phyloP scores from a whole-genome alignment of 1,140 invertebrate species.

The Drosophila rufa region DNA sequence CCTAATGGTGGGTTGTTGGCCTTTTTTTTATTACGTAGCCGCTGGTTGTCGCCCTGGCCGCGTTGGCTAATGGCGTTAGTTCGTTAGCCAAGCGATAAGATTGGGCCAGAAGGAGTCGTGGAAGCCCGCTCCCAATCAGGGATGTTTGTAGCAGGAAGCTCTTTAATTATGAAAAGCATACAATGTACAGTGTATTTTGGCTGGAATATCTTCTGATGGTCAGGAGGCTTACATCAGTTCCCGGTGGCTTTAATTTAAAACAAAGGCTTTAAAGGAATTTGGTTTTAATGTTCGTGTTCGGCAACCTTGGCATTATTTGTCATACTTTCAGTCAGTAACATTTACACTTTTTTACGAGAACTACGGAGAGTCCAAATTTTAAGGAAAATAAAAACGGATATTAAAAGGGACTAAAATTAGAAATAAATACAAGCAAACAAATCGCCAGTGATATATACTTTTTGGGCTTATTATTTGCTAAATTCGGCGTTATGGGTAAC shows the following conservation, averaged over 20 bases:
- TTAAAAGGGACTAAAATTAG: too few species aligned
- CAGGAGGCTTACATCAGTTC: background rate
- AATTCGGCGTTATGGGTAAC: slow-evolving; percentile 2
- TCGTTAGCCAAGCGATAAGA: slow-evolving; percentile 80
- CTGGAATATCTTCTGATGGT: background rate
- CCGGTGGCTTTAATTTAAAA: too few species aligned
- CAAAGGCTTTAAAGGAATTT: too few species aligned
- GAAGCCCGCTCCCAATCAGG: slow-evolving; percentile 12
- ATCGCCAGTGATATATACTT: too few species aligned
- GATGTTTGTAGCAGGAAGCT: slow-evolving; percentile 45
- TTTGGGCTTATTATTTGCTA: too few species aligned
- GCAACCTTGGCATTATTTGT: background rate
- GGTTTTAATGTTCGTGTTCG: too few species aligned
- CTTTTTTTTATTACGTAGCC: slow-evolving; percentile 64
- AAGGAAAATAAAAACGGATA: too few species aligned
- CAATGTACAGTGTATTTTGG: slow-evolving; percentile 3
- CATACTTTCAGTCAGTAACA: background rate
- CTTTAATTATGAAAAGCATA: slow-evolving; percentile 45
- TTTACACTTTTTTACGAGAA: background rate
- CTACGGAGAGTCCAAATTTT: background rate
- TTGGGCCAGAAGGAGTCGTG: slow-evolving; percentile 26
- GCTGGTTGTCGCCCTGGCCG: slow-evolving; percentile 55
- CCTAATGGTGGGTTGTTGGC: slow-evolving; percentile 70
- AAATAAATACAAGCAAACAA: too few species aligned
- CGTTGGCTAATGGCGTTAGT: slow-evolving; percentile 78